Base-by-base conservation (phyloP, 2,113 vertebrate genomes). In the Malurus cyaneus region DNA sequence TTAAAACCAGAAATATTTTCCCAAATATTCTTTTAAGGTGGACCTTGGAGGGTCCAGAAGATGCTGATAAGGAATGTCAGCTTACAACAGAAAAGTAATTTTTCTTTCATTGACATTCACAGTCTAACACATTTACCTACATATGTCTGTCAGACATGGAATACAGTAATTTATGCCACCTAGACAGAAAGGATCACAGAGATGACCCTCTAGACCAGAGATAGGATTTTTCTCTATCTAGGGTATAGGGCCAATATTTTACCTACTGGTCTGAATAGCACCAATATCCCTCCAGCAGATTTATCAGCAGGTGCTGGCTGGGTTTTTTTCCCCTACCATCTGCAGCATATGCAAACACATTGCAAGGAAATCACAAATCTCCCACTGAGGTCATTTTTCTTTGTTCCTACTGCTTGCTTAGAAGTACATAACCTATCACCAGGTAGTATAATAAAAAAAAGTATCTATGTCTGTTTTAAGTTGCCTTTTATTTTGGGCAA, bases 361-460 rank as follows among this genome's bases (percentile, higher is more conserved):
- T 80, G 29, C 72, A 92, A 94, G 69, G 88, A 90, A 91, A 92
- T 56, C 53, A 88, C 72, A 88, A 76, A 62, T 95, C 65, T 57
- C 90, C 88, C 50, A 90, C 86, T 84, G 81, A 95, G 81, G 69
- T 91, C 0, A 90, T 96, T 91, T 83, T 95, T 86, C 39, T 64
- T 84, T 71, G 29, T 81, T 54, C 57, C 61, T 80, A 46, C 85
- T 94, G 59, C 24, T 95, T 92, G 44, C 69, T 94, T 86, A 81
- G 49, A 46, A 52, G 31, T 85, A 79, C 49, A 73, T 89, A 89
- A 92, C 67, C 69, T 81, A 86, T 44, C 76, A 57, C 12, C n/a
- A 93, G 36, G 66, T 56, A 91, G 39, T n/a, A 70, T 80, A 89
- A 90, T 74, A 66, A 53, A 82, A 36, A 36, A 39, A 47, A 34